phyloP scores from a whole-genome alignment of 1,140 invertebrate genomes.

The Halesus radiatus region DNA sequence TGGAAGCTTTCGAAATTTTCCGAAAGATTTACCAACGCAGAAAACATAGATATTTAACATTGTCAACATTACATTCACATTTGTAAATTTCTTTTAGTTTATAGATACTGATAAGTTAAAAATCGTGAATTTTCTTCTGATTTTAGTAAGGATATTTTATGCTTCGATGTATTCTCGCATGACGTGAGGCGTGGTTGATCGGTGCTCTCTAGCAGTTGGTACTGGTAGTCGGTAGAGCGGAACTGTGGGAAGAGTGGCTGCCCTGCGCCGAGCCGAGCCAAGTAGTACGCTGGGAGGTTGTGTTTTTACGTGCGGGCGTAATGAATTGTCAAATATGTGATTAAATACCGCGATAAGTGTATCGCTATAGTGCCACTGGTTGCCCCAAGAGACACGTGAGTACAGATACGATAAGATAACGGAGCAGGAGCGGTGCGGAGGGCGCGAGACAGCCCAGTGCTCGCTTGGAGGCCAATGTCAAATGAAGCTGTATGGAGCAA shows the following conservation, averaged over 20 bases:
- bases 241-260: not conserved
- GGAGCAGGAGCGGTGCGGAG: not conserved
- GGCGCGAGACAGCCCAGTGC: not conserved
- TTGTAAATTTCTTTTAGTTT: too few relatives aligned
- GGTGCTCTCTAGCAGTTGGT: not conserved
- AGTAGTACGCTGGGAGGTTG: slow-evolving; percentile 2
- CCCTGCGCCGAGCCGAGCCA: slow-evolving; percentile 3
- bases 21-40: too few relatives aligned
- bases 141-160: not conserved
- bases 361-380: not conserved
- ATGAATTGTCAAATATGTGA: slow-evolving; percentile 30
- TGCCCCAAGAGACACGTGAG: not conserved
- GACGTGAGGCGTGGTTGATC: not conserved
- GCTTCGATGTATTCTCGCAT: not conserved
- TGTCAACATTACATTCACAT: too few relatives aligned
- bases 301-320: slow-evolving; percentile 20
- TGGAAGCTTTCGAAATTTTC: too few relatives aligned
- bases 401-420: not conserved
- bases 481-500: slow-evolving; percentile 1
- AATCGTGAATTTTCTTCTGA: too few relatives aligned
- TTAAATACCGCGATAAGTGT: slow-evolving; percentile 21
- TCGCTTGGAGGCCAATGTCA: slow-evolving; percentile 25
- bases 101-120: too few relatives aligned
- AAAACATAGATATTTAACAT: too few relatives aligned
- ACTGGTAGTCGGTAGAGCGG: too few relatives aligned